These are phyloP conservation scores for Pterostichus madidus DNA, from an alignment of 2,888 invertebrate species.

Conservation along the genomic window DNA sequence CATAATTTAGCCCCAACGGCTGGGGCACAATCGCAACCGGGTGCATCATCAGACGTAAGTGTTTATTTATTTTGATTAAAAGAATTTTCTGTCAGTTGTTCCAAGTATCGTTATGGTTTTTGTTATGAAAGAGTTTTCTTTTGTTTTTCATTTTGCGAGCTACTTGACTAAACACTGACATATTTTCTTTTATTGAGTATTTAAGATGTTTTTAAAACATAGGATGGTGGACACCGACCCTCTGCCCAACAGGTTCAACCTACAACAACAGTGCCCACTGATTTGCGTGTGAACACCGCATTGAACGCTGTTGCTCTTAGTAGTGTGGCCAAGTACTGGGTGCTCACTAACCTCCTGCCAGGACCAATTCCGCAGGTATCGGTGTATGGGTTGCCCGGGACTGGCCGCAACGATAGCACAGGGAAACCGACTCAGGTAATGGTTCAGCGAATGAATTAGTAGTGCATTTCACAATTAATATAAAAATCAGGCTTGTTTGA, in stretches of 20 bases:
- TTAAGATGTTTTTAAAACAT: slow-evolving; percentile 49
- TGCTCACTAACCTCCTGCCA: slow-evolving; percentile 89
- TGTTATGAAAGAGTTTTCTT: neutral
- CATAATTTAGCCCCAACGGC: slow-evolving; percentile 76
- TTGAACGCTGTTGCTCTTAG: slow-evolving; percentile 85
- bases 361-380: slow-evolving; percentile 88
- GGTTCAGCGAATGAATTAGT: neutral
- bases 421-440: slow-evolving; percentile 82
- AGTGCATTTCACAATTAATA: slow-evolving; percentile 33
- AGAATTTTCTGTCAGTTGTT: slow-evolving; percentile 2
- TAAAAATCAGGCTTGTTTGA: slow-evolving; percentile 63
- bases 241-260: slow-evolving; percentile 74
- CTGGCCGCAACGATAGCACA: slow-evolving; percentile 80
- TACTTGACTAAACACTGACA: neutral
- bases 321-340: slow-evolving; percentile 91
- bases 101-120: neutral
- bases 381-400: slow-evolving; percentile 83
- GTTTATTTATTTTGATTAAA: slow-evolving; percentile 34
- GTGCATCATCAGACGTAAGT: slow-evolving; percentile 79
- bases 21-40: slow-evolving; percentile 81
- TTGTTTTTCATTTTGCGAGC: neutral
- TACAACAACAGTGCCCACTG: slow-evolving; percentile 81
- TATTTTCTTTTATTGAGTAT: neutral
- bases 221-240: slow-evolving; percentile 58
- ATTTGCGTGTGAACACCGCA: slow-evolving; percentile 82